Evolutionary conservation across 2,888 invertebrate genomes (phyloP).

Genomic region (Meteorus cinctellus): DNA sequence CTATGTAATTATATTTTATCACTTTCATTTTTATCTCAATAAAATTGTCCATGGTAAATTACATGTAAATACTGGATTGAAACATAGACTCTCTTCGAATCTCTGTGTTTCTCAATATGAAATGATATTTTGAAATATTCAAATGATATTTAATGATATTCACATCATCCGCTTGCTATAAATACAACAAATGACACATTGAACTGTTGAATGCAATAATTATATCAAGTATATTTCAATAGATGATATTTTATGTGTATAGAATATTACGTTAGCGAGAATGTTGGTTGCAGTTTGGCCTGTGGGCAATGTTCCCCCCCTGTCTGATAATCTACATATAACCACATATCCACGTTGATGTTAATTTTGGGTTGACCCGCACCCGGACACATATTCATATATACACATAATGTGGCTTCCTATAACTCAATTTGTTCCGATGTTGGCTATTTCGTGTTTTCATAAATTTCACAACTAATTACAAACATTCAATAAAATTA

Average conservation of each 20-base stretch:
- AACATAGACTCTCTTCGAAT: too few relatives aligned
- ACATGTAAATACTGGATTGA: background rate
- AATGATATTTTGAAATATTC: too few relatives aligned
- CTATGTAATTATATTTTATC: slow-evolving; percentile 6
- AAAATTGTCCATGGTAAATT: background rate
- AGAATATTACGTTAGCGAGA: background rate
- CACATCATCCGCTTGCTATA: too few relatives aligned
- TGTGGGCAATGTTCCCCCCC: slow-evolving; percentile 25
- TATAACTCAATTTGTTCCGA: slow-evolving; percentile 8
- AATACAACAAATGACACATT: too few relatives aligned
- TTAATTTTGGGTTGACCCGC: slow-evolving; percentile 55
- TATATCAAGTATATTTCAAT: slow-evolving; percentile 2
- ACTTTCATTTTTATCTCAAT: background rate
- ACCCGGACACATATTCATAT: background rate
- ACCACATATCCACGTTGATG: slow-evolving; percentile 50
- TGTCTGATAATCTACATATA: slow-evolving; percentile 48
- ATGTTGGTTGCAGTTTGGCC: slow-evolving; percentile 15
- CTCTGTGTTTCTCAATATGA: too few relatives aligned
- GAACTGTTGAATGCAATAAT: slow-evolving; percentile 6
- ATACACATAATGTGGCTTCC: background rate
- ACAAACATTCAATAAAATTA: background rate
- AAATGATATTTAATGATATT: too few relatives aligned
- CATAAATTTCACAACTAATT: background rate
- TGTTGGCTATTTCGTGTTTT: background rate
- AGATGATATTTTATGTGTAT: slow-evolving; percentile 12